Base-by-base conservation (phyloP, 2,113 vertebrate genomes). In the Scartelaos histophorus region DNA sequence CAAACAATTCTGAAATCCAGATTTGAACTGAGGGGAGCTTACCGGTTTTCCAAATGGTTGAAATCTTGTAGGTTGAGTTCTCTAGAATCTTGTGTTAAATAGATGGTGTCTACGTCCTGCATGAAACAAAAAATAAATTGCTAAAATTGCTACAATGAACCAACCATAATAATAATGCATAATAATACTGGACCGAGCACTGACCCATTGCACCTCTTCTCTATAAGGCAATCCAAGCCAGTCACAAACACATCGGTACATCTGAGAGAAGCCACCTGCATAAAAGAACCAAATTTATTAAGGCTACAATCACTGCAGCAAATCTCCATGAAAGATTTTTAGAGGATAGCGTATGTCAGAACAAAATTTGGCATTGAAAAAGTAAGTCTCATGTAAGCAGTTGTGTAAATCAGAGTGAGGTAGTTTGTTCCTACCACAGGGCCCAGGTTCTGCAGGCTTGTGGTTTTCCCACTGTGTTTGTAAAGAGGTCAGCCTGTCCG, bases 191-290 rank as follows among this genome's bases (percentile, higher is more conserved):
- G 1, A 34, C 7, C 51, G 13, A 21, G 57, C 76, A 93, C 96
- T 94, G 85, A 99, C 97, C 97, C 97, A 99, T 66, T 99, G 97
- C 25, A 98, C 97, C 87, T 99, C 97, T 76, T 98, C 97, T 89
- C 94, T 94, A 87, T 98, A 96, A 0, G 96, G 94, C 83, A 96
- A 93, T 1, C 96, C 96, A 75, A 98, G 93, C 96, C 96, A 98
- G 84, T 99, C 97, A 88, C 97, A 98, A 64, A 97, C 96, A 85
- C 96, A 98, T 29, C 95, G 95, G 78, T 99, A 99, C 94, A 97
- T 96, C 91, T 97, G 97, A 1, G 97, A 98, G 92, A 99, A 98
- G 47, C 97, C 97, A 85, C 97, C 97, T 99, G 76, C 79, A 90
- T 57, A 43, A 51, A 66, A 9, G 57, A 19, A 54, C 7, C n/a